A percentile compares a stretch with the other conserved stretches of the same genome.
Conservation (phyloP, 2,797 vertebrate genomes). For the Salmo trutta region DNA sequence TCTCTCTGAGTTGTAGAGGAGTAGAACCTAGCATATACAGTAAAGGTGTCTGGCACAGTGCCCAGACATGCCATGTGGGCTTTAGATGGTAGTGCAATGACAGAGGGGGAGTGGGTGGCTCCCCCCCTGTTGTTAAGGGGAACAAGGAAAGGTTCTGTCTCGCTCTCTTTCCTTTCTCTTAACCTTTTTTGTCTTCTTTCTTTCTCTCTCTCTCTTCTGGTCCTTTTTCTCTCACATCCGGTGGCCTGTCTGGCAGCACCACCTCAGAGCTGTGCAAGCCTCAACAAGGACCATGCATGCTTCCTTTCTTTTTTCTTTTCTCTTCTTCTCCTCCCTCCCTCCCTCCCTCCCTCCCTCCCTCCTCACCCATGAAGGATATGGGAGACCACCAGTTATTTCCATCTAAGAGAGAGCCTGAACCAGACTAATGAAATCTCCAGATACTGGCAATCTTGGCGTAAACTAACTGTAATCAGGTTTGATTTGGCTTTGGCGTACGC, state of each 20-base stretch:
- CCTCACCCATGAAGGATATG: slow-evolving; percentile 59
- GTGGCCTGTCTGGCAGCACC: slow-evolving; percentile 38
- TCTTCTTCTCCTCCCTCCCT: background rate
- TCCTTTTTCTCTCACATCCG: slow-evolving; percentile 20
- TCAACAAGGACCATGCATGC: slow-evolving; percentile 5
- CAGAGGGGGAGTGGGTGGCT: slow-evolving; percentile 64
- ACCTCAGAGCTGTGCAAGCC: slow-evolving; percentile 26
- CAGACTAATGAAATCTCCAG: slow-evolving; percentile 70
- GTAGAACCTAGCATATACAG: slow-evolving; percentile 58
- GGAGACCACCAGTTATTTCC: slow-evolving; percentile 67
- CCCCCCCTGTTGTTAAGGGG: slow-evolving; percentile 52
- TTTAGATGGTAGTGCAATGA: slow-evolving; percentile 87
- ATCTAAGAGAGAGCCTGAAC: slow-evolving; percentile 54
- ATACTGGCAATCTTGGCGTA: slow-evolving; percentile 49
- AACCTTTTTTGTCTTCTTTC: slow-evolving; percentile 18
- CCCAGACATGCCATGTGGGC: slow-evolving; percentile 84
- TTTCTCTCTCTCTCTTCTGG: slow-evolving; percentile 20
- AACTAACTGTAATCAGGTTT: slow-evolving; percentile 48
- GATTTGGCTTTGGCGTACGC: slow-evolving; percentile 20
- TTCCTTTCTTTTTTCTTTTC: background rate
- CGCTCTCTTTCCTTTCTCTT: slow-evolving; percentile 21
- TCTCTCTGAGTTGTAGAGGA: slow-evolving; percentile 71
- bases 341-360: slow-evolving; percentile 22
- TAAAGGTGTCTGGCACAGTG: slow-evolving; percentile 79
- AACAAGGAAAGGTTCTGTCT: slow-evolving; percentile 42